A percentile compares a stretch with the other conserved stretches of the same genome.
These are phyloP conservation scores for Sceloporus tristichus DNA, from an alignment of 2,113 vertebrate species.

Conservation along the genomic window DNA sequence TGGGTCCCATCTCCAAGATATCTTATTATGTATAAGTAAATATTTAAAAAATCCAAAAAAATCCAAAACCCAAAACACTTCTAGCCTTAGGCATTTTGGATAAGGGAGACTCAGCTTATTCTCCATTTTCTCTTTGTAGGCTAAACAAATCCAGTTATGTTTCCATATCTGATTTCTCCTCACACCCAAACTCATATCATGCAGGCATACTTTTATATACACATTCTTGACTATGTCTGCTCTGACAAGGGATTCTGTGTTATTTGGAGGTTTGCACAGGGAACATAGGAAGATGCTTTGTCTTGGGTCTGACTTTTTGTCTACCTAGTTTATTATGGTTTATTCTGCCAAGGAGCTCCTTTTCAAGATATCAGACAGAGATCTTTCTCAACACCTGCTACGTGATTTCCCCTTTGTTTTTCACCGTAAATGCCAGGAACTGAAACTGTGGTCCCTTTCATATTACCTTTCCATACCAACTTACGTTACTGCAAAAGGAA, in stretches of 20 bases:
- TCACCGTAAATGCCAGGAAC: neutral
- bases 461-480: neutral
- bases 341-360: neutral
- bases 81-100: too few species aligned
- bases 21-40: too few species aligned
- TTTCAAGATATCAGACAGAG: neutral
- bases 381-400: neutral
- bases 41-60: too few species aligned
- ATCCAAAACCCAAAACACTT: too few species aligned
- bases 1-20: too few species aligned
- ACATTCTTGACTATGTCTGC: neutral
- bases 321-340: neutral
- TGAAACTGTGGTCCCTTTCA: neutral
- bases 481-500: neutral
- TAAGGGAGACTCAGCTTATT: neutral
- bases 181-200: neutral
- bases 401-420: neutral
- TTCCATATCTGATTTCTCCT: neutral
- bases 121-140: neutral
- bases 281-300: neutral
- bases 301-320: neutral
- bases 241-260: neutral
- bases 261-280: neutral
- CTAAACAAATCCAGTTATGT: neutral
- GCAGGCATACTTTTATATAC: neutral